A percentile compares a stretch with the other conserved stretches of the same genome.
Evolutionary conservation across 2,797 vertebrate genomes (phyloP).

Genomic region (Cuculus canorus): DNA sequence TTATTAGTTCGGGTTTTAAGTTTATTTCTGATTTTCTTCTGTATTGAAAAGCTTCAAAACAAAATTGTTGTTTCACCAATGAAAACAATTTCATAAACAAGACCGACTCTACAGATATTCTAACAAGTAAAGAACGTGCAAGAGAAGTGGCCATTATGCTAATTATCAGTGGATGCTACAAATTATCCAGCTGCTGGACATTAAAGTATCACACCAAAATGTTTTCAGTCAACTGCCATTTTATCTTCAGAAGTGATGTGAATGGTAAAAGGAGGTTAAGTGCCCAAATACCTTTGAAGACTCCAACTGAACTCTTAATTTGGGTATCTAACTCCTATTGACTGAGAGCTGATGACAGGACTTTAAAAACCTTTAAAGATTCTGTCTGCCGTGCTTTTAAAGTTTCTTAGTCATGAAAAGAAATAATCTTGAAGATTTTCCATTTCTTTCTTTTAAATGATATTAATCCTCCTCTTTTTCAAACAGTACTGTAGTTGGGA

Average conservation of each 20-base stretch:
- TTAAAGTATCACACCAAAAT: neutral
- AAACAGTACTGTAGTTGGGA: neutral
- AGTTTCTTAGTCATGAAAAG: conserved; percentile 41
- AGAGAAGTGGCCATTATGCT: neutral
- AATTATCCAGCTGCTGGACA: neutral
- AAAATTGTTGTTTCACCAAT: neutral
- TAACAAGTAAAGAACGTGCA: neutral
- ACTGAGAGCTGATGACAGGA: conserved; percentile 42
- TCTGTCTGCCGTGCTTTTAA: conserved; percentile 25
- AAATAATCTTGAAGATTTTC: conserved; percentile 53
- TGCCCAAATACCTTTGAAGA: conserved; percentile 43
- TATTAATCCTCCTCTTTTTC: conserved; percentile 39
- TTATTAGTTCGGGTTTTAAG: neutral
- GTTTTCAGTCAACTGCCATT: neutral
- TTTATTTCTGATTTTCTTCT: neutral
- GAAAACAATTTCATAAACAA: neutral
- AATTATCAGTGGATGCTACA: neutral
- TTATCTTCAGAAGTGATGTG: neutral
- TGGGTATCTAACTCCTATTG: conserved; percentile 49
- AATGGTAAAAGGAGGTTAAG: conserved; percentile 54
- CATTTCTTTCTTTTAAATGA: conserved; percentile 52
- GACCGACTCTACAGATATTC: neutral
- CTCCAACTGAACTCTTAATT: conserved; percentile 53
- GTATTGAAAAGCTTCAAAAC: neutral
- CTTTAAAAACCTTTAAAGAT: conserved; percentile 55